phyloP scores from a whole-genome alignment of 1,140 invertebrate species.

The Dolichoris vasculosae region DNA sequence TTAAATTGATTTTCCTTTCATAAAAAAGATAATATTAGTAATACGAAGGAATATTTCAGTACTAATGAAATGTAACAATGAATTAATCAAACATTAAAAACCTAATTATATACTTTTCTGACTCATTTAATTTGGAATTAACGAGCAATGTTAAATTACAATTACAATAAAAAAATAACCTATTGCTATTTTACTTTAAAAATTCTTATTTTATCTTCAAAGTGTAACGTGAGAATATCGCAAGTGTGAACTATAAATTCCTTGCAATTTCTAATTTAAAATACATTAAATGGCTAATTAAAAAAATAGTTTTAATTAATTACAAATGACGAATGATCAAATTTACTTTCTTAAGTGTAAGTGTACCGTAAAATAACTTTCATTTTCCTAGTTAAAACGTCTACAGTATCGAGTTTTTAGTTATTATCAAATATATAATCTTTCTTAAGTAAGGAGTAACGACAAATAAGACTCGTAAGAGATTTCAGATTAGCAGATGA shows the following conservation, averaged over 20 bases:
- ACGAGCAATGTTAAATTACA: no score
- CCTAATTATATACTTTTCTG: neutral
- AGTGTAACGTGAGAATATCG: no score
- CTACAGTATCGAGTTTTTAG: neutral
- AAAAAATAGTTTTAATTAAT: neutral
- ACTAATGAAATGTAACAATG: neutral
- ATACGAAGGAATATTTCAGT: no score
- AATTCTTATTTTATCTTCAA: no score
- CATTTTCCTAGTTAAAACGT: neutral
- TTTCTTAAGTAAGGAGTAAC: neutral
- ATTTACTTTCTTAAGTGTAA: conserved; percentile 1
- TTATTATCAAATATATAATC: neutral
- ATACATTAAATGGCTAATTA: neutral
- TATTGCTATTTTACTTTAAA: no score
- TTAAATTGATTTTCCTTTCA: neutral
- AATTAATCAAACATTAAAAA: neutral
- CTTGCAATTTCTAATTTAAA: neutral
- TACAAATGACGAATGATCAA: neutral
- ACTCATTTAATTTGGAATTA: no score
- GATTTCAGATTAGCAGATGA: neutral
- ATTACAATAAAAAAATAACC: no score
- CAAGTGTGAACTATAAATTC: no score
- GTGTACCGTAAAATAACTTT: neutral
- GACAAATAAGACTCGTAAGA: neutral
- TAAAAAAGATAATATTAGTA: neutral